Base-by-base conservation (phyloP, 2,797 vertebrate species). In the Micrastur ruficollis region DNA sequence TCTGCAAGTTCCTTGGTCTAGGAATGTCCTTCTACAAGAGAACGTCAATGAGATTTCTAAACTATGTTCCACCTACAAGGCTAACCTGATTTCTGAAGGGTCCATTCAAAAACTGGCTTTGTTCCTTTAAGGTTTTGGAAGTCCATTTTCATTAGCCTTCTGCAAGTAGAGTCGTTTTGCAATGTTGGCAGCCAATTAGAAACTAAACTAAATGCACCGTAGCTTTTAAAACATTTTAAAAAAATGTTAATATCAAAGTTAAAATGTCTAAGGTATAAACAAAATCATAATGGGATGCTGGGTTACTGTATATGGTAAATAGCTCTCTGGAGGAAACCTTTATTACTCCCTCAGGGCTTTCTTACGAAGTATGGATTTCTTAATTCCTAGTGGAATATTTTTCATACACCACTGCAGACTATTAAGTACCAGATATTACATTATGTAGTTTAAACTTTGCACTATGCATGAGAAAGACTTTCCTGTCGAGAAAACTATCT, bases 371-470 rank as follows among this genome's bases (percentile, higher is more conserved):
- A 97, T 97, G 95, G 98, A 98, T 98, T 98, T 98, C 97, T 98
- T 97, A 98, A 98, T 98, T 98, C 98, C 97, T 96, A 91, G 63
- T 46, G 67, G 97, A 98, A 98, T 98, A 98, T 98, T 98, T 98
- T 98, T 98, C 97, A 98, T 98, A 98, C 97, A 89, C 94, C 97
- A 98, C 80, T 97, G 98, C 96, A 98, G 97, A 97, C 97, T 98
- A 98, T 98, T 98, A 98, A 98, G 97, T 96, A 97, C 90, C 95
- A 98, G 96, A 97, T 97, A 97, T 98, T 96, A 97, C 96, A 98
- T 98, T 97, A 97, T 97, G 95, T 91, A 95, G 95, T 97, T 98
- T 97, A 97, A 98, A 98, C 97, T 98, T 97, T 96, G 97, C 93
- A 97, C 94, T 90, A 87, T 70, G 90, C 92, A 94, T 82, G 67